phyloP scores from a whole-genome alignment of 2,888 invertebrate species.

The Eristalis intricaria region DNA sequence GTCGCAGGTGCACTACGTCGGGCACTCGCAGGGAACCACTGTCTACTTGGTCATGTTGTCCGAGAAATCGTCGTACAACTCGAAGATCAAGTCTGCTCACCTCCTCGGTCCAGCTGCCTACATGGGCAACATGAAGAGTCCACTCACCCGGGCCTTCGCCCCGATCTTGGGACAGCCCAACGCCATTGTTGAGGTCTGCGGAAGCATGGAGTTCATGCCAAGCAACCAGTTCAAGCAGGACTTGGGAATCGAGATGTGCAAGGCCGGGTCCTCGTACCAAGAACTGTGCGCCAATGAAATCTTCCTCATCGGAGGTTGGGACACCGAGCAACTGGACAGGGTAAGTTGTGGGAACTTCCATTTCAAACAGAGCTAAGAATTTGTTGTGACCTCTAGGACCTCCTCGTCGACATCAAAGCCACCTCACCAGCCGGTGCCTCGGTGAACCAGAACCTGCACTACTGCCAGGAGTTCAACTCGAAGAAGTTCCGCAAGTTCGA shows the following conservation, averaged over 20 bases:
- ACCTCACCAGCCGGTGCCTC: slow-evolving; percentile 80
- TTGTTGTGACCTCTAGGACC: slow-evolving; percentile 65
- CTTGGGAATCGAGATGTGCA: slow-evolving; percentile 80
- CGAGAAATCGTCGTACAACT: slow-evolving; percentile 73
- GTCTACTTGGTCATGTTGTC: slow-evolving; percentile 84
- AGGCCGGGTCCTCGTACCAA: slow-evolving; percentile 74
- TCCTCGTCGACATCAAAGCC: slow-evolving; percentile 77
- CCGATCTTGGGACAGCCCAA: slow-evolving; percentile 76
- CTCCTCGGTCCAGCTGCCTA: slow-evolving; percentile 83
- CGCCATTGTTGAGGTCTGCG: slow-evolving; percentile 75
- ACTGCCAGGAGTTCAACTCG: slow-evolving; percentile 78
- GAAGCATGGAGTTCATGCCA: slow-evolving; percentile 77
- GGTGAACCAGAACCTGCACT: slow-evolving; percentile 79
- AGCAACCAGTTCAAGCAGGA: slow-evolving; percentile 75
- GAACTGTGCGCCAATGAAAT: slow-evolving; percentile 85
- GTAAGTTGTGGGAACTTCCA: slow-evolving; percentile 75
- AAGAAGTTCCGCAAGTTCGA: slow-evolving; percentile 79
- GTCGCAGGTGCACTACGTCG: slow-evolving; percentile 85
- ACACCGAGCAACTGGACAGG: slow-evolving; percentile 80
- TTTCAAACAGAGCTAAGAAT: neutral
- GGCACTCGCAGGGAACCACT: slow-evolving; percentile 96
- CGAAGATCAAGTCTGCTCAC: slow-evolving; percentile 76
- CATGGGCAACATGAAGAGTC: slow-evolving; percentile 80
- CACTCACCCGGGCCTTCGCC: slow-evolving; percentile 76
- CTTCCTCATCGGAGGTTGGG: slow-evolving; percentile 83